A percentile compares a stretch with the other conserved stretches of the same genome.
phyloP scores from a whole-genome alignment of 1,140 invertebrate species.

The Goniozus legneri region DNA sequence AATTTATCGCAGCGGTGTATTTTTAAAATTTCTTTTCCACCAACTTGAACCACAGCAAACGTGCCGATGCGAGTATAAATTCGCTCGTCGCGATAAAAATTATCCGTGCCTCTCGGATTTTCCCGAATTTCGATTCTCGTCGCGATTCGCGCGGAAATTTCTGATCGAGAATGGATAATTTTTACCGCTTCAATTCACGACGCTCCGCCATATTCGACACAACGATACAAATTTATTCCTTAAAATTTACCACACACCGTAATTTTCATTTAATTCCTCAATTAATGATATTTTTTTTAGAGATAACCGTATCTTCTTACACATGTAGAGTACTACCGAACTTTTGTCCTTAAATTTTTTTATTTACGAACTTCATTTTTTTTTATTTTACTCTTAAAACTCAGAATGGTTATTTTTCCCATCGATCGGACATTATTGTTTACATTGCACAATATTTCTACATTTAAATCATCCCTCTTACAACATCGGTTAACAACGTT shows the following conservation, averaged over 20 bases:
- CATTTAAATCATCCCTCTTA: conserved; percentile 35
- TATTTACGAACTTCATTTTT: conserved; percentile 31
- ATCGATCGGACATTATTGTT: conserved; percentile 30
- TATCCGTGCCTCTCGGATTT: too few species aligned
- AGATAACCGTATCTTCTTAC: too few species aligned
- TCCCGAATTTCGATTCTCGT: too few species aligned
- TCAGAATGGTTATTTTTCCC: conserved; percentile 27
- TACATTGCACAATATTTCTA: conserved; percentile 31
- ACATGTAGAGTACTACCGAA: too few species aligned
- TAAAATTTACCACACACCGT: too few species aligned
- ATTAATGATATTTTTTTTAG: too few species aligned
- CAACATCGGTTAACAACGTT: conserved; percentile 49
- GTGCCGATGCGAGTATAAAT: conserved; percentile 13
- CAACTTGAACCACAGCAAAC: conserved; percentile 33
- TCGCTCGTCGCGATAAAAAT: conserved; percentile 8
- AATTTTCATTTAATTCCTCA: too few species aligned
- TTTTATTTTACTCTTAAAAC: conserved; percentile 30
- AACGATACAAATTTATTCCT: too few species aligned
- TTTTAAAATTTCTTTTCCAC: conserved; percentile 17
- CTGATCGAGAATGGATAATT: too few species aligned
- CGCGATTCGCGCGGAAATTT: too few species aligned
- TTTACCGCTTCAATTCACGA: too few species aligned
- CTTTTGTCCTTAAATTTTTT: conserved; percentile 15
- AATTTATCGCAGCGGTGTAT: not conserved
- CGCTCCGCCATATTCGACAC: too few species aligned